phyloP scores from a whole-genome alignment of 2,797 vertebrate species.

The Sparus aurata region DNA sequence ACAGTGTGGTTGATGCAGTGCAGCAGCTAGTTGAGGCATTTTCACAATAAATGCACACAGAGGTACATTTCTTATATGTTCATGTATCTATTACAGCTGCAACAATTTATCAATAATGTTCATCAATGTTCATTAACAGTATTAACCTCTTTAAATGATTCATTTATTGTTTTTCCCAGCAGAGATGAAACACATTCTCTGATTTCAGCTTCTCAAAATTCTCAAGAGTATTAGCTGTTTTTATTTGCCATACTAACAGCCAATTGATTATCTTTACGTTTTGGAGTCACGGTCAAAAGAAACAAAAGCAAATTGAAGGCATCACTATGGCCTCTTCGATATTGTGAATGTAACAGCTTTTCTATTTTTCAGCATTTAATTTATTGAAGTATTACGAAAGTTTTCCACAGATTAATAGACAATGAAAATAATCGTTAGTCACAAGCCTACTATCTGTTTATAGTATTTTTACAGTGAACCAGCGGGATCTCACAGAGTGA shows the following conservation, averaged over 20 bases:
- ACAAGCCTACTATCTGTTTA: not conserved
- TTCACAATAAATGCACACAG: constrained; percentile 4
- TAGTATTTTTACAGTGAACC: not conserved
- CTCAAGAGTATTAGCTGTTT: not conserved
- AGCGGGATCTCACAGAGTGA: constrained; percentile 9
- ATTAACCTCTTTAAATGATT: too few relatives aligned
- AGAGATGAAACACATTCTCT: not conserved
- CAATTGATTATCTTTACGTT: not conserved
- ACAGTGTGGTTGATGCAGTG: constrained; percentile 45
- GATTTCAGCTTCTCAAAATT: not conserved
- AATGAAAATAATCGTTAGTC: not conserved
- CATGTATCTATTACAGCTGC: not conserved
- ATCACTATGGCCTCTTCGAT: not conserved
- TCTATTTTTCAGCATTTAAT: not conserved
- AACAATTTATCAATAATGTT: not conserved
- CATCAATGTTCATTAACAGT: not conserved
- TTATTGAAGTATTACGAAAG: not conserved
- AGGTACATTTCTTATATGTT: not conserved
- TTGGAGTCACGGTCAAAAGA: not conserved
- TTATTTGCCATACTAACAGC: not conserved
- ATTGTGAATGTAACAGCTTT: not conserved
- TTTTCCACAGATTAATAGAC: not conserved
- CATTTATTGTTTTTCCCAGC: too few relatives aligned
- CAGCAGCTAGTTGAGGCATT: constrained; percentile 27
- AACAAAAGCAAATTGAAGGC: not conserved